phyloP scores from a whole-genome alignment of 2,888 invertebrate species.

The Thelaira solivaga region DNA sequence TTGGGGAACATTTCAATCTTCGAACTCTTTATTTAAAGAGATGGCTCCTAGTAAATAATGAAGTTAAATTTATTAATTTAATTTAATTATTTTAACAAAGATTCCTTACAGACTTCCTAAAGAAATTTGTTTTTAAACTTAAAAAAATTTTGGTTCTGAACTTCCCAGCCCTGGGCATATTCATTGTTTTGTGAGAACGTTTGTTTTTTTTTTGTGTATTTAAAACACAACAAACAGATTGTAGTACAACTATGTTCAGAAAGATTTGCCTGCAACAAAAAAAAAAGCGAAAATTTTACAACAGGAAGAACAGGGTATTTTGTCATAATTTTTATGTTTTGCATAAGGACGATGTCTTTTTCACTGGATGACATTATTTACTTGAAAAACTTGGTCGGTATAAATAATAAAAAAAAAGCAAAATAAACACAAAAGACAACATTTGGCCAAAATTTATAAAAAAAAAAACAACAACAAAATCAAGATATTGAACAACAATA shows the following conservation, averaged over 20 bases:
- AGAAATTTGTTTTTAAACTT: too few species aligned
- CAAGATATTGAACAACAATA: not conserved
- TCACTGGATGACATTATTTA: constrained; percentile 64
- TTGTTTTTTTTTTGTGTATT: not conserved
- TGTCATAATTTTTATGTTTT: constrained; percentile 66
- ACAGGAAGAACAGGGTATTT: constrained; percentile 54
- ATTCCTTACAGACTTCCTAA: too few species aligned
- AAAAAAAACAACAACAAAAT: not conserved
- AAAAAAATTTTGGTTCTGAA: too few species aligned
- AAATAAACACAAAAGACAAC: constrained; percentile 2
- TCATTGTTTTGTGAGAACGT: constrained; percentile 12
- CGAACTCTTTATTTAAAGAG: too few species aligned
- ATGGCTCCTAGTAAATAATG: too few species aligned
- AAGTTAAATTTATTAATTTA: too few species aligned
- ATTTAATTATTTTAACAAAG: too few species aligned
- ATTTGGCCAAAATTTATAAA: constrained; percentile 37
- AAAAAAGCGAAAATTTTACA: not conserved
- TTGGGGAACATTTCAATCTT: too few species aligned
- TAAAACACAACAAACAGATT: not conserved
- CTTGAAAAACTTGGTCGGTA: constrained; percentile 56
- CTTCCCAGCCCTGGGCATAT: not conserved
- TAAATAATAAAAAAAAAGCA: constrained; percentile 37
- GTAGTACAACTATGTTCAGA: constrained; percentile 29
- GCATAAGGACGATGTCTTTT: constrained; percentile 64
- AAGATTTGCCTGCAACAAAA: constrained; percentile 12